These are phyloP conservation scores for Drosophila meridionalis DNA, from an alignment of 2,888 invertebrate species.

Conservation along the genomic window DNA sequence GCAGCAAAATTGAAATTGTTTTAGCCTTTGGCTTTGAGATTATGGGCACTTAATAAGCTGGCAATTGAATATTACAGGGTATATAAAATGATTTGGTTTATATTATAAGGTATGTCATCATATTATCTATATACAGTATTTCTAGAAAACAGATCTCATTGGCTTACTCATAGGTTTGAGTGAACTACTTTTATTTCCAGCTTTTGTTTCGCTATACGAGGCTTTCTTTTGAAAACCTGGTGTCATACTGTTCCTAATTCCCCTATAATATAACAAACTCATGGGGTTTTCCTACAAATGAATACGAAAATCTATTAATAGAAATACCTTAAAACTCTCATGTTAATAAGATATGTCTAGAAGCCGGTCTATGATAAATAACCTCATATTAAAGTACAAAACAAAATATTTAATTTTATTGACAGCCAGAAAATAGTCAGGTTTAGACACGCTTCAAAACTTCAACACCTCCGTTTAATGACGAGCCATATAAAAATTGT, in stretches of 20 bases:
- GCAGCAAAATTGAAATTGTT: constrained; percentile 24
- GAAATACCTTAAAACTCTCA: rapidly evolving
- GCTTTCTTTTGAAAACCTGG: no score
- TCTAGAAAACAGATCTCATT: no score
- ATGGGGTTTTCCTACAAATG: not conserved
- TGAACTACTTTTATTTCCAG: no score
- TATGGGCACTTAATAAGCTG: not conserved
- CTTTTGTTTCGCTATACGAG: no score
- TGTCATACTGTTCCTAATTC: not conserved
- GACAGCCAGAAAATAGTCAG: constrained; percentile 19
- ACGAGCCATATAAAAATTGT: constrained; percentile 19
- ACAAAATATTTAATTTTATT: constrained; percentile 15
- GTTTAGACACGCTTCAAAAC: constrained; percentile 27
- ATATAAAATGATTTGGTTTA: not conserved
- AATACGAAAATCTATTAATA: not conserved
- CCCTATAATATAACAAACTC: not conserved
- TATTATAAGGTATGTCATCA: no score
- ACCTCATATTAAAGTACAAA: not conserved
- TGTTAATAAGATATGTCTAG: not conserved
- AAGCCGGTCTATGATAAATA: not conserved
- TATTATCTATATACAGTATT: no score
- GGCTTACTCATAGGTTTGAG: no score
- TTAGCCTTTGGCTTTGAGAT: constrained; percentile 24
- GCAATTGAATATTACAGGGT: constrained; percentile 2
- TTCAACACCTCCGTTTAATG: constrained; percentile 35